Percentiles rank a stretch among this genome's conserved stretches.
These are phyloP conservation scores for Pangasius djambal DNA, from an alignment of 2,797 vertebrate species.

Conservation along the genomic window DNA sequence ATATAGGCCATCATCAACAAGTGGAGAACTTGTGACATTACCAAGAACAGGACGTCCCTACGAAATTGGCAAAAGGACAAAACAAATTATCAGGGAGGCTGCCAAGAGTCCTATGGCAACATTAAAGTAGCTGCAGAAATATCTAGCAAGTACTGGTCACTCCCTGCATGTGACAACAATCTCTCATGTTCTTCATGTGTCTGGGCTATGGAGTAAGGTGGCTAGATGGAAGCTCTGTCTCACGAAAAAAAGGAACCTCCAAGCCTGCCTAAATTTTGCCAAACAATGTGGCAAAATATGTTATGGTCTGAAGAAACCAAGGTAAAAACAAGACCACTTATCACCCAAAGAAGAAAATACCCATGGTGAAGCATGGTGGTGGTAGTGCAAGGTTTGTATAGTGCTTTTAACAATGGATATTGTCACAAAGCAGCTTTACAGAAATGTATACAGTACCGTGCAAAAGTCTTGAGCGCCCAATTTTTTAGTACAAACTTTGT, in stretches of 20 bases:
- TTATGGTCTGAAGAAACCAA: background rate
- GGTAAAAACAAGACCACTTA: too few species aligned
- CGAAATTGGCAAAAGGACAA: background rate
- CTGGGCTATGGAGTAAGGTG: background rate
- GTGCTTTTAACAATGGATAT: too few species aligned
- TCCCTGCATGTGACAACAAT: background rate
- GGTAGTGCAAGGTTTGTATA: too few species aligned
- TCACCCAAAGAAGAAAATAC: too few species aligned
- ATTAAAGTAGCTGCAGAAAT: background rate
- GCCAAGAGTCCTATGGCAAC: too few species aligned
- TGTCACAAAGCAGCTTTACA: too few species aligned
- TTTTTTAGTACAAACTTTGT: too few species aligned
- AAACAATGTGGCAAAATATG: background rate
- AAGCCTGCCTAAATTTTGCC: background rate
- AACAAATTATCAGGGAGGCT: background rate
- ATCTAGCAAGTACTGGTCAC: background rate
- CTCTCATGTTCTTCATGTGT: background rate
- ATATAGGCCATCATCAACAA: background rate
- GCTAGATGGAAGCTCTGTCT: background rate
- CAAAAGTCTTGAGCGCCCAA: too few species aligned
- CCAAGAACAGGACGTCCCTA: background rate
- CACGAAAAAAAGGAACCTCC: background rate
- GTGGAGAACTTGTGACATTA: background rate
- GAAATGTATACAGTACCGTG: too few species aligned
- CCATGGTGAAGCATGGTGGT: too few species aligned